Percentiles rank a stretch among this genome's conserved stretches.
phyloP scores from a whole-genome alignment of 2,113 vertebrate genomes.

The Stercorarius parasiticus region DNA sequence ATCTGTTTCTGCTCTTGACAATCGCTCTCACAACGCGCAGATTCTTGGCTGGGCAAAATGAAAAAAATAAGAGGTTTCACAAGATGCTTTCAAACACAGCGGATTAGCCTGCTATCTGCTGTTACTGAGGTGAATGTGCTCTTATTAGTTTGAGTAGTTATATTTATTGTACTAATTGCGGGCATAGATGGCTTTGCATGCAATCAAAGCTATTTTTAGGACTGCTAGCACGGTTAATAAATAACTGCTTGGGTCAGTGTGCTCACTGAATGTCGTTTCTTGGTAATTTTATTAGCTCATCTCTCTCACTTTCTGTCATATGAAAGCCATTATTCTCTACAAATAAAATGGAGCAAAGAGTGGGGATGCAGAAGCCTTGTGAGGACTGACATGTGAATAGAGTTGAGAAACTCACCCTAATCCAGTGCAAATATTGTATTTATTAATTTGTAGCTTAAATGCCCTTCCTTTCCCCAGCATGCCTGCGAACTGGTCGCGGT shows the following conservation, averaged over 20 bases:
- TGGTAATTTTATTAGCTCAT: slow-evolving; percentile 31
- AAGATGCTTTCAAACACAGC: not conserved
- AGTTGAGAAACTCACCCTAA: not conserved
- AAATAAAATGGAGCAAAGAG: not conserved
- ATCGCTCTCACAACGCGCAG: not conserved
- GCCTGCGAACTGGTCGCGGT: accelerated
- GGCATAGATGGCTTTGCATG: not conserved
- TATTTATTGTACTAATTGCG: not conserved
- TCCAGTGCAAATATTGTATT: not conserved
- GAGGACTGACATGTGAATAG: not conserved
- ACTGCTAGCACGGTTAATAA: not conserved
- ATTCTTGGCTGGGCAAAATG: not conserved
- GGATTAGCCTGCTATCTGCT: not conserved
- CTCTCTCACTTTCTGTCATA: not conserved
- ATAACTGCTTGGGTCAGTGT: not conserved
- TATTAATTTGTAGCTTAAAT: not conserved
- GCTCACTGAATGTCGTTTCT: slow-evolving; percentile 16
- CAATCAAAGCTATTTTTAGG: slow-evolving; percentile 10
- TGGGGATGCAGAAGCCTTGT: not conserved
- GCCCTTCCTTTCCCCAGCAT: not conserved
- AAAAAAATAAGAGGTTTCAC: not conserved
- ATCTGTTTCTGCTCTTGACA: not conserved
- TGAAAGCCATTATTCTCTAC: not conserved
- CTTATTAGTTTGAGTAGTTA: not conserved
- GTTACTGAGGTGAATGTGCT: not conserved